A percentile compares a stretch with the other conserved stretches of the same genome.
Conservation (phyloP, 2,113 vertebrate species). For the chimpanzee (Pan troglodytes) region NHGRI_mPanTro3-v2.1_pri NC_072411.2:106941001-106941500, state of each 20-base stretch:
- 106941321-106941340: neutral
- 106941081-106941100: neutral
- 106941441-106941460: neutral
- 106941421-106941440: neutral
- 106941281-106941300: neutral
- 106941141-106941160: neutral
- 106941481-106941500: neutral
- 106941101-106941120: neutral
- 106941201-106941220: neutral
- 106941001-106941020: neutral
- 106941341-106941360: neutral
- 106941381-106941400: neutral
- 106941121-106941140: neutral
- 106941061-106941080: neutral
- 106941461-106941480: neutral
- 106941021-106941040: neutral
- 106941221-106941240: neutral
- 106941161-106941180: neutral
- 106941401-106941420: neutral
- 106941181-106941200: neutral
- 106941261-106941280: neutral
- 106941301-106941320: neutral
- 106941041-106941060: constrained; percentile 2
- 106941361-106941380: neutral
- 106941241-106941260: neutral